Conservation (phyloP, 2,113 vertebrate genomes). For the Hippolais icterina region DNA sequence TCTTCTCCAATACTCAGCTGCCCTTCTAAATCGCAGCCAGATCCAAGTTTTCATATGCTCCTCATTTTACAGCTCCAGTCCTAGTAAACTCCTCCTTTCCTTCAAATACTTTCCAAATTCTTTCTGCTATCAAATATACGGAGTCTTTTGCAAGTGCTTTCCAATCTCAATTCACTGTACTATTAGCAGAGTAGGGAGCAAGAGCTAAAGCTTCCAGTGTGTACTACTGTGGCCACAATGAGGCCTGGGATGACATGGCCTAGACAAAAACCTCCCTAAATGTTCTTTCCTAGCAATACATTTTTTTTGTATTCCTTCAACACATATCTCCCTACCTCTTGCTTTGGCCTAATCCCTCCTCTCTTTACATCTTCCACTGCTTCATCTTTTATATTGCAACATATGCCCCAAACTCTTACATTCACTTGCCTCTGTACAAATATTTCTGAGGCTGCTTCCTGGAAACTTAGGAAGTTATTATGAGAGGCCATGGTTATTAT, state of each 20-base stretch:
- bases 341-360: not conserved
- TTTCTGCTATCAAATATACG: not conserved
- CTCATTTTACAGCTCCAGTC: not conserved
- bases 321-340: rapidly evolving
- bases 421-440: not conserved
- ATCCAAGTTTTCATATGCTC: not conserved
- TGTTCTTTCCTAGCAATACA: not conserved
- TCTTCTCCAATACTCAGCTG: not conserved
- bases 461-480: not conserved
- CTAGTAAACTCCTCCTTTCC: not conserved
- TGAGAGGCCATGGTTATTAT: not conserved
- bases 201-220: not conserved
- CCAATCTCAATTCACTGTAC: not conserved
- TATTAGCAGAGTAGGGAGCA: not conserved
- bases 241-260: not conserved
- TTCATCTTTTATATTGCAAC: not conserved
- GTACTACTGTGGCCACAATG: not conserved
- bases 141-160: not conserved
- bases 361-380: not conserved
- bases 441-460: not conserved
- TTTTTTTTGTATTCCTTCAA: not conserved
- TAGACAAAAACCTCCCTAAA: not conserved
- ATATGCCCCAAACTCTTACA: not conserved
- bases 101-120: not conserved
- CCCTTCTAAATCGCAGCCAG: not conserved